Evolutionary conservation across 2,113 vertebrate genomes (phyloP).

Genomic region (Pelecanus crispus): DNA sequence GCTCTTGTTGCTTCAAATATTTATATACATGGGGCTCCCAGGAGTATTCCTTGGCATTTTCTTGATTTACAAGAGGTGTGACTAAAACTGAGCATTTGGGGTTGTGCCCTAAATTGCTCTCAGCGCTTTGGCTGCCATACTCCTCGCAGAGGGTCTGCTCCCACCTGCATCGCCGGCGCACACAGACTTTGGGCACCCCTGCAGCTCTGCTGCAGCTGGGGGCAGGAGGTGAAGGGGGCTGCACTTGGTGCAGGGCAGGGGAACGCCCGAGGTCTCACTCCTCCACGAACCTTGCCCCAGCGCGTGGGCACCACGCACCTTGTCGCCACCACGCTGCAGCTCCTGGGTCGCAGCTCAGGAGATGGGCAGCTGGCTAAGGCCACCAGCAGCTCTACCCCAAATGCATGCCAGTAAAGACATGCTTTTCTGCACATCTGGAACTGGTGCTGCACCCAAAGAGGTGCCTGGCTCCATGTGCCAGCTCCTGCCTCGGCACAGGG

Average conservation of each 20-base stretch:
- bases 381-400: not conserved
- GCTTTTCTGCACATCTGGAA: not conserved
- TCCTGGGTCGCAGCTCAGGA: fast-evolving
- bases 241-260: not conserved
- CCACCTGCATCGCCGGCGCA: fast-evolving
- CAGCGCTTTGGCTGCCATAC: not conserved
- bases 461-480: fast-evolving
- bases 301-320: fast-evolving
- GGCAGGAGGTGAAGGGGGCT: not conserved
- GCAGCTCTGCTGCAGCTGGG: not conserved
- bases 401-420: fast-evolving
- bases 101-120: not conserved
- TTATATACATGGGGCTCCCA: not conserved
- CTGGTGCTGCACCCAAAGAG: not conserved
- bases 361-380: not conserved
- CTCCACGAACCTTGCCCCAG: not conserved
- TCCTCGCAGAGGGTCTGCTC: fast-evolving
- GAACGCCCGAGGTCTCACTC: not conserved
- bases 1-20: not conserved
- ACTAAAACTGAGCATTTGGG: fast-evolving
- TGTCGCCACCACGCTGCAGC: not conserved
- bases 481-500: not conserved
- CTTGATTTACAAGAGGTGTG: not conserved
- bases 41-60: not conserved
- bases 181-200: fast-evolving